Conservation (phyloP, 2,113 vertebrate genomes). For the Pterophyllum scalare region DNA sequence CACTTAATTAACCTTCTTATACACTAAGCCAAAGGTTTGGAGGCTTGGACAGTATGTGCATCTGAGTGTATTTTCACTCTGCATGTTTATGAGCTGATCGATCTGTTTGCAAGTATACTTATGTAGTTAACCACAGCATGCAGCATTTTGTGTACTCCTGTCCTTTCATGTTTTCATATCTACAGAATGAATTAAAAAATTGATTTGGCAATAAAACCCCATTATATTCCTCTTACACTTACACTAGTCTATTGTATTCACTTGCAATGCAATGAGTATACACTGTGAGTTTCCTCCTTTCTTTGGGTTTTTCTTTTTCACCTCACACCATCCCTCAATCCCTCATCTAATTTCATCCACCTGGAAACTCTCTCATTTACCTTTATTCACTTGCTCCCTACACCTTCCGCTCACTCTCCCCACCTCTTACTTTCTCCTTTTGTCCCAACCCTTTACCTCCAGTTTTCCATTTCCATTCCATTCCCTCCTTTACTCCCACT, state of each 20-base stretch:
- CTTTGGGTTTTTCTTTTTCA: slow-evolving; percentile 21
- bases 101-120: slow-evolving; percentile 19
- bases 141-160: neutral
- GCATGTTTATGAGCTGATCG: slow-evolving; percentile 41
- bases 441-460: slow-evolving; percentile 32
- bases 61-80: slow-evolving; percentile 38
- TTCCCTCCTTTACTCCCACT: slow-evolving; percentile 16
- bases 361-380: slow-evolving; percentile 54
- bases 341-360: slow-evolving; percentile 64
- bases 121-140: neutral
- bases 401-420: slow-evolving; percentile 15
- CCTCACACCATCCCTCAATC: slow-evolving; percentile 59
- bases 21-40: slow-evolving; percentile 41
- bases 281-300: slow-evolving; percentile 9
- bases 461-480: slow-evolving; percentile 8
- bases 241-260: slow-evolving; percentile 7
- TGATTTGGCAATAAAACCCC: slow-evolving; percentile 22
- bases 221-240: slow-evolving; percentile 18
- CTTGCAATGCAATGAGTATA: slow-evolving; percentile 4
- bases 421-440: slow-evolving; percentile 35
- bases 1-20: slow-evolving; percentile 79
- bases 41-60: slow-evolving; percentile 15
- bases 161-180: neutral
- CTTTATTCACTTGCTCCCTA: slow-evolving; percentile 20
- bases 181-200: slow-evolving; percentile 20